phyloP scores from a whole-genome alignment of 2,888 invertebrate species.

The Autographa gamma region DNA sequence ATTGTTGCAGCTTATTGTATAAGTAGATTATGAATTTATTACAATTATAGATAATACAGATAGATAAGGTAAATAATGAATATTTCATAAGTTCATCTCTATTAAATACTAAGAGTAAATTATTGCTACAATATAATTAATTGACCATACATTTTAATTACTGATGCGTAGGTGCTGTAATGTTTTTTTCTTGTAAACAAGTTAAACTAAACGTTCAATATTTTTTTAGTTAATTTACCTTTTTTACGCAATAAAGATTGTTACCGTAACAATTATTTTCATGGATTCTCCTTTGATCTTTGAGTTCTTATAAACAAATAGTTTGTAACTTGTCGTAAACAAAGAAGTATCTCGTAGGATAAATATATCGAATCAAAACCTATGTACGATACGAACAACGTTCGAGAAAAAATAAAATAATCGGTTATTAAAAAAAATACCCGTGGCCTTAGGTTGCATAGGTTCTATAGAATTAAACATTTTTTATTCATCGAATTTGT shows the following conservation, averaged over 20 bases:
- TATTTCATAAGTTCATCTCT: constrained; percentile 37
- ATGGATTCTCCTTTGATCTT: constrained; percentile 31
- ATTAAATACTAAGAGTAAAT: constrained; percentile 13
- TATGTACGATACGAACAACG: too few relatives aligned
- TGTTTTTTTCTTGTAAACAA: constrained; percentile 13
- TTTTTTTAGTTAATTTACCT: constrained; percentile 16
- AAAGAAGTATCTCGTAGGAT: background rate
- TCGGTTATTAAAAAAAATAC: too few relatives aligned
- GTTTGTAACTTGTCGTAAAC: constrained; percentile 31
- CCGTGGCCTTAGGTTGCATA: too few relatives aligned
- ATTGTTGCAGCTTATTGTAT: constrained; percentile 51
- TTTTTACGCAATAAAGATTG: constrained; percentile 39
- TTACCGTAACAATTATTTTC: constrained; percentile 45
- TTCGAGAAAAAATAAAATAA: too few relatives aligned
- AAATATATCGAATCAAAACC: too few relatives aligned
- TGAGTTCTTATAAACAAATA: constrained; percentile 40
- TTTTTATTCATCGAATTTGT: too few relatives aligned
- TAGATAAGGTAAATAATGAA: constrained; percentile 37
- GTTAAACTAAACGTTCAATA: constrained; percentile 26
- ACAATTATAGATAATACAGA: constrained; percentile 29
- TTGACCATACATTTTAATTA: constrained; percentile 20
- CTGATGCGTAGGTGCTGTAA: constrained; percentile 1
- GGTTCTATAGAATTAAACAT: too few relatives aligned
- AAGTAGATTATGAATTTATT: constrained; percentile 43
- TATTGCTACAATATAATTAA: constrained; percentile 15